Evolutionary conservation across 2,797 vertebrate genomes (phyloP).

Genomic region (Anguilla obscura): DNA sequence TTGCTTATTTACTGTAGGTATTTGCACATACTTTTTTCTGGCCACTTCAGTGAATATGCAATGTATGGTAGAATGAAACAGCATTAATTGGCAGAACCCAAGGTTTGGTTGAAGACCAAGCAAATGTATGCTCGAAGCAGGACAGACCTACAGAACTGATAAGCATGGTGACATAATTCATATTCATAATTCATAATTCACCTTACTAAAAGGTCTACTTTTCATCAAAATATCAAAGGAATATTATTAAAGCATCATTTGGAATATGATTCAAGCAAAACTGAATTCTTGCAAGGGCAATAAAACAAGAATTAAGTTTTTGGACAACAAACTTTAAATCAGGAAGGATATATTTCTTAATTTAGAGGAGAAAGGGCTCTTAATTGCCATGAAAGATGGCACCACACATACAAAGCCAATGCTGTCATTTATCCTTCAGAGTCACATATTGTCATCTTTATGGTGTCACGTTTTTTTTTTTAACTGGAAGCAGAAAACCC

Average conservation of each 20-base stretch:
- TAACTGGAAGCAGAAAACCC: not conserved
- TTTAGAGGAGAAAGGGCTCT: not conserved
- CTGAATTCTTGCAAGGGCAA: too few relatives aligned
- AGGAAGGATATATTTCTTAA: not conserved
- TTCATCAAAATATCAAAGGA: too few relatives aligned
- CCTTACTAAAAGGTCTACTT: not conserved
- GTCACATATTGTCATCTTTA: not conserved
- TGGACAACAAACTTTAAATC: too few relatives aligned
- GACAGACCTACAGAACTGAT: not conserved
- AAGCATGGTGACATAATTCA: not conserved
- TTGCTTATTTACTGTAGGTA: slow-evolving; percentile 14
- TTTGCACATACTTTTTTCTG: not conserved
- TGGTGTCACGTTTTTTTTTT: not conserved
- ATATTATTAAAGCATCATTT: too few relatives aligned
- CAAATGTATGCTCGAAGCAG: not conserved
- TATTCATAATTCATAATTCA: not conserved
- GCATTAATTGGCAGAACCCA: too few relatives aligned
- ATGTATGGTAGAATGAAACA: not conserved
- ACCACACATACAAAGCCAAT: not conserved
- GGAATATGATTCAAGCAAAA: too few relatives aligned
- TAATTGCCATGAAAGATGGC: too few relatives aligned
- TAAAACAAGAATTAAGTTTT: too few relatives aligned
- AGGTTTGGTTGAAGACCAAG: not conserved
- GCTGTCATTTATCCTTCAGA: not conserved
- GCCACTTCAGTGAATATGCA: not conserved